These are phyloP conservation scores for Euborellia annulipes DNA, from an alignment of 1,140 invertebrate species.

Conservation along the genomic window DNA sequence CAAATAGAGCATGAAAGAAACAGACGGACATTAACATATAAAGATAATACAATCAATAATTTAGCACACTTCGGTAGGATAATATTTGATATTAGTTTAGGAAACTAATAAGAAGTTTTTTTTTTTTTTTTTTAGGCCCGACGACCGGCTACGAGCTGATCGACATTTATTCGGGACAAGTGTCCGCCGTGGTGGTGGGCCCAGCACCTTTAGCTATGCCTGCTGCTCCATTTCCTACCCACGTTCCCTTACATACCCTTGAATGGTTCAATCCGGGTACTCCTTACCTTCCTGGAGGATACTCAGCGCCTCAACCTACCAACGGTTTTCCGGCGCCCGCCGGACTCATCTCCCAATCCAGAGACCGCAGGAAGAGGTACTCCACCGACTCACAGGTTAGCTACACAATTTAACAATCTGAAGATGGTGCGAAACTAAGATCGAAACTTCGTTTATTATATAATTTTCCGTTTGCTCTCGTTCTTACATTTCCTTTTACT, in stretches of 20 bases:
- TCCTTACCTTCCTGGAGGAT: slow-evolving; percentile 11
- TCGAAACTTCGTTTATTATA: too few relatives aligned
- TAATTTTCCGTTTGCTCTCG: too few relatives aligned
- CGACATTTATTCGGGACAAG: slow-evolving; percentile 10
- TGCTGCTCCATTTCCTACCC: slow-evolving; percentile 27
- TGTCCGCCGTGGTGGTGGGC: slow-evolving; percentile 8
- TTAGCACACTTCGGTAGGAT: too few relatives aligned
- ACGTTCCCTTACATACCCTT: slow-evolving; percentile 30
- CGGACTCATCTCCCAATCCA: slow-evolving; percentile 9
- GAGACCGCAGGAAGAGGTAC: slow-evolving; percentile 16
- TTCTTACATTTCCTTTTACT: too few relatives aligned
- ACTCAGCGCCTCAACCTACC: slow-evolving; percentile 1
- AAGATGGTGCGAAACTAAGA: too few relatives aligned
- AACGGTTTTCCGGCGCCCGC: neutral
- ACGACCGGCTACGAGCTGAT: slow-evolving; percentile 7
- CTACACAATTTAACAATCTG: too few relatives aligned
- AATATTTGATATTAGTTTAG: too few relatives aligned
- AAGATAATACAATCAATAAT: too few relatives aligned
- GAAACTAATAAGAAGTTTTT: too few relatives aligned
- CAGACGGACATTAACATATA: too few relatives aligned
- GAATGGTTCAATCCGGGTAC: slow-evolving; percentile 31
- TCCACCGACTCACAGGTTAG: slow-evolving; percentile 22
- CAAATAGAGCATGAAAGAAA: too few relatives aligned
- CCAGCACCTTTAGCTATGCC: slow-evolving; percentile 6
- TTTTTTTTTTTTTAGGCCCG: too few relatives aligned